These are phyloP conservation scores for Brachycybe producta DNA, from an alignment of 2,888 invertebrate genomes.

Conservation along the genomic window DNA sequence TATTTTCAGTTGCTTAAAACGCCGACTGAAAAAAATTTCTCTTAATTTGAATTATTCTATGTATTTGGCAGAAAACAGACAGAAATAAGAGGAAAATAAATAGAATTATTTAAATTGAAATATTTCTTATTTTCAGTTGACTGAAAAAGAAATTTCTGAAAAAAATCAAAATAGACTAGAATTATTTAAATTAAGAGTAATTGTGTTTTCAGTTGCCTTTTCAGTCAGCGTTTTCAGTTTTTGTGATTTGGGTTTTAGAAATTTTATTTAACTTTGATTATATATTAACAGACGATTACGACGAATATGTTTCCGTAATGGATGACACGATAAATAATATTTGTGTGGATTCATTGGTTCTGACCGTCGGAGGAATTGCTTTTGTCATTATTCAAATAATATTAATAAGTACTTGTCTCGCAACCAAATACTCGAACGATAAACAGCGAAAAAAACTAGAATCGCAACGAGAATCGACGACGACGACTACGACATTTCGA, in stretches of 20 bases:
- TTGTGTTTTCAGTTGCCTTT: neutral
- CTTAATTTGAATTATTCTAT: neutral
- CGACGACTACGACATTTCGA: too few species aligned
- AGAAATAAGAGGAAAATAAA: too few species aligned
- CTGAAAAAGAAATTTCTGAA: neutral
- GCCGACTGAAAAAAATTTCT: too few species aligned
- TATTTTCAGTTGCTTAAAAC: too few species aligned
- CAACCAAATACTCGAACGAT: slow-evolving; percentile 10
- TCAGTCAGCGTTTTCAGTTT: neutral
- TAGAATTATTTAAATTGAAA: neutral
- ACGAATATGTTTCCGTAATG: neutral
- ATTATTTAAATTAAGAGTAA: too few species aligned
- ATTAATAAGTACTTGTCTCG: slow-evolving; percentile 20
- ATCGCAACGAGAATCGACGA: too few species aligned
- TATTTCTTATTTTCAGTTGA: neutral
- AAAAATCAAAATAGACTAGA: too few species aligned
- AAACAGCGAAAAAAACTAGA: too few species aligned
- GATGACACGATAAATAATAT: slow-evolving; percentile 14
- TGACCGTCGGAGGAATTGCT: slow-evolving; percentile 21
- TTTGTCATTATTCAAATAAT: slow-evolving; percentile 22
- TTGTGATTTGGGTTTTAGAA: neutral
- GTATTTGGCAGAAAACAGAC: neutral
- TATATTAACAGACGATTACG: slow-evolving; percentile 9
- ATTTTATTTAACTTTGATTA: slow-evolving; percentile 13
- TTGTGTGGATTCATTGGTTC: slow-evolving; percentile 23